Conservation (phyloP, 2,888 invertebrate genomes). For the Panopea generosa region DNA sequence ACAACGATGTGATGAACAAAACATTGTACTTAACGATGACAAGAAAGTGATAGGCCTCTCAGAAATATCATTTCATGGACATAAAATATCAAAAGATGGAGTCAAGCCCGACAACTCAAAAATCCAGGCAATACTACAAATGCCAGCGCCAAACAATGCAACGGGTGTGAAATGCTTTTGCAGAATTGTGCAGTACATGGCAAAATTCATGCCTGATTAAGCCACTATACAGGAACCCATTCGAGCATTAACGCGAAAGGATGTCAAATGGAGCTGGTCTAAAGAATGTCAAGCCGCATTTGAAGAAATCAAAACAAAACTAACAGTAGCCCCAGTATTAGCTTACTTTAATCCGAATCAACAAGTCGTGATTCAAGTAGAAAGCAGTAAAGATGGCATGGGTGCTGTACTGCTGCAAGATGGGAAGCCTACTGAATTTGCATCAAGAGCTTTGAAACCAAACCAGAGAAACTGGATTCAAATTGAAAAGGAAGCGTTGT, state of each 20-base stretch:
- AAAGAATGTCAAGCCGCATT: conserved; percentile 51
- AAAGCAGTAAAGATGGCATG: conserved; percentile 58
- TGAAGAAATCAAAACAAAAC: too few species aligned
- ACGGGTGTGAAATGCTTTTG: conserved; percentile 56
- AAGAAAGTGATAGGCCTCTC: too few species aligned
- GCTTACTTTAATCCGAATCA: too few species aligned
- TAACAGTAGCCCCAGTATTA: too few species aligned
- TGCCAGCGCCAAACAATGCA: too few species aligned
- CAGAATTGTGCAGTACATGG: conserved; percentile 65
- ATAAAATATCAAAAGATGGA: too few species aligned
- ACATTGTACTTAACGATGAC: too few species aligned
- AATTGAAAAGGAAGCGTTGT: conserved; percentile 62
- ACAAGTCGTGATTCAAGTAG: conserved; percentile 56
- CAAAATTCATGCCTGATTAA: conserved; percentile 36
- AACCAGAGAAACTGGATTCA: conserved; percentile 65
- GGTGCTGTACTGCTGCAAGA: conserved; percentile 61
- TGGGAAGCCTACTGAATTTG: conserved; percentile 57
- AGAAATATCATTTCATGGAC: too few species aligned
- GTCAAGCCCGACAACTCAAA: too few species aligned
- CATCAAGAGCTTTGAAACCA: conserved; percentile 50
- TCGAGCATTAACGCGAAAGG: conserved; percentile 18
- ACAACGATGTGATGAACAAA: too few species aligned
- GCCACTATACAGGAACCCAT: conserved; percentile 36
- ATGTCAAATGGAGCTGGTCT: conserved; percentile 13
- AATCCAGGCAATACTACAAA: too few species aligned